Evolutionary conservation across 2,888 invertebrate genomes (phyloP).

Genomic region (Oithona nana): DNA sequence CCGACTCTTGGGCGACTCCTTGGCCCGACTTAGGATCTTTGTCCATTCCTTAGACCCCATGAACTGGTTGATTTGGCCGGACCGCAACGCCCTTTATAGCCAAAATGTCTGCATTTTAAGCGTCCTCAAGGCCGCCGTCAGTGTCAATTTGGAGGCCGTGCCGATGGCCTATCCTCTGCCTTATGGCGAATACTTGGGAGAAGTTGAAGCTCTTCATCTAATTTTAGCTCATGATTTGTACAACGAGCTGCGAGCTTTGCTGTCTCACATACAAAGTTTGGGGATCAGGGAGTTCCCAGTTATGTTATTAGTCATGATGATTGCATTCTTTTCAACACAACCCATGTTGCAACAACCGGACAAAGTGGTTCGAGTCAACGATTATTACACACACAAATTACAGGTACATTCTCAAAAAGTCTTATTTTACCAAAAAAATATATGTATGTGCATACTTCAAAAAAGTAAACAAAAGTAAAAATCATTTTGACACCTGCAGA

Average conservation of each 20-base stretch:
- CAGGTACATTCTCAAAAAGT: too few species aligned
- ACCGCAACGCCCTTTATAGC: conserved; percentile 6
- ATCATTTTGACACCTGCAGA: neutral
- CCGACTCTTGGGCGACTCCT: neutral
- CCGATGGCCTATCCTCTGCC: conserved; percentile 7
- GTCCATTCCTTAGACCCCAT: conserved; percentile 2
- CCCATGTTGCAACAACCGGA: conserved; percentile 5
- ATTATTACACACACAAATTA: conserved; percentile 12
- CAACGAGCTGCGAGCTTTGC: conserved; percentile 7
- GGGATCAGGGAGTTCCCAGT: conserved; percentile 3
- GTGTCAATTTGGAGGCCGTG: neutral
- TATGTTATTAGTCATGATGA: conserved; percentile 10
- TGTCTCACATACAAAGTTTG: conserved; percentile 3
- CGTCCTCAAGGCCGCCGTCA: conserved; percentile 4
- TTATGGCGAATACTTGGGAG: conserved; percentile 10
- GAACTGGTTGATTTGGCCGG: neutral
- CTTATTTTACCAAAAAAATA: too few species aligned
- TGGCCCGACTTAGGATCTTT: neutral
- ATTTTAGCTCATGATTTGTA: conserved; percentile 10
- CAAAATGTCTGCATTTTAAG: neutral
- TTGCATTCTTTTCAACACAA: conserved; percentile 5
- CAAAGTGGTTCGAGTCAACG: conserved; percentile 9
- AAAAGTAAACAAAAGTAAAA: too few species aligned
- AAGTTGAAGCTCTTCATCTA: conserved; percentile 9
- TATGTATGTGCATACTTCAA: too few species aligned